Evolutionary conservation across 1,140 invertebrate genomes (phyloP).

Genomic region (Brachionus koreanus): DNA sequence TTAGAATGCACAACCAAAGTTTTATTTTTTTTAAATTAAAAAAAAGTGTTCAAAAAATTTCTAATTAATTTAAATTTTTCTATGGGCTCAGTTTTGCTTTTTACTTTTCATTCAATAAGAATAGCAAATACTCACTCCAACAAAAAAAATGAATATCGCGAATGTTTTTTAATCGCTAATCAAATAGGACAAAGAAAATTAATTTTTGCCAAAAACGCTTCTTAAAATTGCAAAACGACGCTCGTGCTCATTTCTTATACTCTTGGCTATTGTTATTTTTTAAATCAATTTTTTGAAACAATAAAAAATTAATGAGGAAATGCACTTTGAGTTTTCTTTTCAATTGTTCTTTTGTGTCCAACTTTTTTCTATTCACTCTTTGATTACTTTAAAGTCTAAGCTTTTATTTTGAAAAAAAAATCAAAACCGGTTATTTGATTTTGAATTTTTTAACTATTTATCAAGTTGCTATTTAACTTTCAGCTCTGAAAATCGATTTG

Average conservation of each 20-base stretch:
- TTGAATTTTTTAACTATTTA: background rate
- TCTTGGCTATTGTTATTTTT: background rate
- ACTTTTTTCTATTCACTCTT: background rate
- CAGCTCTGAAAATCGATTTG: background rate
- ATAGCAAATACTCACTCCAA: background rate
- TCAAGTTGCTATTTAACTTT: background rate
- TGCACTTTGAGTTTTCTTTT: constrained; percentile 2
- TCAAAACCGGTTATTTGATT: constrained; percentile 27
- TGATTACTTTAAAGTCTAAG: background rate
- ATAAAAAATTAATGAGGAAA: constrained; percentile 5
- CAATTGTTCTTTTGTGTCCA: background rate
- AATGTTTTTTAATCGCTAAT: constrained; percentile 16
- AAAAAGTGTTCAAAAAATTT: background rate
- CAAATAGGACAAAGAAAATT: constrained; percentile 26
- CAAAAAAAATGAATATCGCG: background rate
- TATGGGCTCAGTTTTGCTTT: background rate
- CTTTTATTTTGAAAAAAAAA: background rate
- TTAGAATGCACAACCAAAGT: background rate
- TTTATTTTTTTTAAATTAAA: background rate
- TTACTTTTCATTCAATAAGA: background rate
- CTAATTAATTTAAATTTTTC: background rate
- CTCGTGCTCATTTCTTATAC: background rate
- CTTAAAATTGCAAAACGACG: background rate
- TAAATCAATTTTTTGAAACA: background rate
- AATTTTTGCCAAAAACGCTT: constrained; percentile 4